Evolutionary conservation across 92 coral and sea anemone genomes (phyloP).

Genomic region (Palythoa caribaeorum): DNA sequence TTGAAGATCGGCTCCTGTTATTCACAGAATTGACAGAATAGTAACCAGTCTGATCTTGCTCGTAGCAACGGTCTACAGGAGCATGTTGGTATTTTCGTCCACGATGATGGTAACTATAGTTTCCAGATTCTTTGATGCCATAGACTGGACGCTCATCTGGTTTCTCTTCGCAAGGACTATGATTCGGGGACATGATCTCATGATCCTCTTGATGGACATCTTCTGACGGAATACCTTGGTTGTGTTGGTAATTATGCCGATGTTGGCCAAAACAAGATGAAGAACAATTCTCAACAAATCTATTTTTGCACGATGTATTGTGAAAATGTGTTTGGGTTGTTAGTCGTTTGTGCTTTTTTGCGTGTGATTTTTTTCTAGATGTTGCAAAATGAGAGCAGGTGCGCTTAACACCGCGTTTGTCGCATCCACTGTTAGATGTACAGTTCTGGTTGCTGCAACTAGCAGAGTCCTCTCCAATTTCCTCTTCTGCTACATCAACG

Average conservation of each 20-base stretch:
- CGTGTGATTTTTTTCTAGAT: background rate
- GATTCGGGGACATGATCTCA: background rate
- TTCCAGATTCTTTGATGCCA: background rate
- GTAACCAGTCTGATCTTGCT: background rate
- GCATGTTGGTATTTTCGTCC: background rate
- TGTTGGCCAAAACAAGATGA: background rate
- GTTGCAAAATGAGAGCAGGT: slow-evolving; percentile 6
- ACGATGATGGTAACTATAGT: background rate
- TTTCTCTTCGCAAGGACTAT: background rate
- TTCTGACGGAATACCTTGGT: background rate
- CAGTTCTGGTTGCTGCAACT: background rate
- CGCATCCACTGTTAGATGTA: background rate
- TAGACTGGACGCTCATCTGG: background rate
- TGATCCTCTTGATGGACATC: background rate
- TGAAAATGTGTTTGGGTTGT: background rate
- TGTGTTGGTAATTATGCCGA: background rate
- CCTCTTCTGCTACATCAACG: background rate
- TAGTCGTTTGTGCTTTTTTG: slow-evolving; percentile 8
- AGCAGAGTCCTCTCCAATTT: background rate
- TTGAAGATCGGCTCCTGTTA: background rate
- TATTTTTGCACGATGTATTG: background rate
- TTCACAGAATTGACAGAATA: background rate
- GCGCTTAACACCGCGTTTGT: slow-evolving; percentile 5
- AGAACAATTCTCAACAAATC: background rate
- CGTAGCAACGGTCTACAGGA: background rate